phyloP scores from a whole-genome alignment of 2,797 vertebrate species.

The Lophura swinhoii region DNA sequence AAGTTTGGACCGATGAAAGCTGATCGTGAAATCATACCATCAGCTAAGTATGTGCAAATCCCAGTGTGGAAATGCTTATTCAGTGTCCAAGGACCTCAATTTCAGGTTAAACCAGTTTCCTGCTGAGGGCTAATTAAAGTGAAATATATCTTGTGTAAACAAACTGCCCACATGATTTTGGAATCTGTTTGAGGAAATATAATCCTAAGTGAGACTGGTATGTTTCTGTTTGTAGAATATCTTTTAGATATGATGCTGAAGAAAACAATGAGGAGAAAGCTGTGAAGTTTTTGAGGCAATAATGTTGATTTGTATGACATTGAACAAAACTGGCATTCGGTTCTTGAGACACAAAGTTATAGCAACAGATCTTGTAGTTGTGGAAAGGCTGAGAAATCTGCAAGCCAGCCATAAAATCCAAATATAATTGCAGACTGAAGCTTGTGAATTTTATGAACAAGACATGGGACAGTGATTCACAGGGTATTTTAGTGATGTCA shows the following conservation, averaged over 20 bases:
- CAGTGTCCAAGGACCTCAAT: constrained; percentile 26
- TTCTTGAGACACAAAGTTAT: not conserved
- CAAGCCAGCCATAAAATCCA: not conserved
- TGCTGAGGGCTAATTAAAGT: constrained; percentile 8
- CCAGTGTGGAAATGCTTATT: constrained; percentile 25
- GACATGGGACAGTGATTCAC: not conserved
- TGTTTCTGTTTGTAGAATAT: not conserved
- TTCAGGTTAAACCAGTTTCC: constrained; percentile 24
- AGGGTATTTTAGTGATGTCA: not conserved
- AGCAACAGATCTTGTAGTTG: not conserved
- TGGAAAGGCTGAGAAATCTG: not conserved
- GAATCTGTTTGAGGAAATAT: not conserved
- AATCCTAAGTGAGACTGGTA: not conserved
- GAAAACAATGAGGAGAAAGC: not conserved
- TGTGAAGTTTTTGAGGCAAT: not conserved
- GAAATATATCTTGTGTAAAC: constrained; percentile 13
- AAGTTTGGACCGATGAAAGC: constrained; percentile 4
- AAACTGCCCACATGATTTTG: not conserved
- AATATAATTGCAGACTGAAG: not conserved
- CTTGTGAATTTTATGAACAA: not conserved
- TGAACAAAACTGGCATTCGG: not conserved
- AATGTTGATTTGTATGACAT: not conserved
- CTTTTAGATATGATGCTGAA: not conserved
- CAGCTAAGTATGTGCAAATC: constrained; percentile 60
- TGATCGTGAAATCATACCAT: constrained; percentile 44